These are phyloP conservation scores for Caenorhabditis sp. DNA, from an alignment of 2,888 invertebrate species.

Conservation along the genomic window DNA sequence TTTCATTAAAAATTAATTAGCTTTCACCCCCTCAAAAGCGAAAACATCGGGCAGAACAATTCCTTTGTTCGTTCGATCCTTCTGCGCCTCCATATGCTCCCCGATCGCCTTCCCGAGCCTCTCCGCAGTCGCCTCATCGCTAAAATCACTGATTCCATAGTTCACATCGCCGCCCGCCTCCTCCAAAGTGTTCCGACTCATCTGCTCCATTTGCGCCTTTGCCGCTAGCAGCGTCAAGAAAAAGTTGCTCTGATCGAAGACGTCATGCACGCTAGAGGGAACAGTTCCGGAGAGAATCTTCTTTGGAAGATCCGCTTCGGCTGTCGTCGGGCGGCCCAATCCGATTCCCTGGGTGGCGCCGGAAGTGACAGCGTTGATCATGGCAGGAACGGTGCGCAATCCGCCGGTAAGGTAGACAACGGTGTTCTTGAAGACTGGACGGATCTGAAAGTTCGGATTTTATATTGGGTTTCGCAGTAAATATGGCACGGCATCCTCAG, in stretches of 20 bases:
- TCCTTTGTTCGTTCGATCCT: not conserved
- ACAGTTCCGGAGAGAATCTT: constrained; percentile 66
- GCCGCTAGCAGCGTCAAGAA: constrained; percentile 57
- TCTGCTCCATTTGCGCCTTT: constrained; percentile 69
- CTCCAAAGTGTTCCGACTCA: constrained; percentile 41
- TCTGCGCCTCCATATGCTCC: not conserved
- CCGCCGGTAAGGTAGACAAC: constrained; percentile 73
- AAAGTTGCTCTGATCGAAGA: constrained; percentile 62
- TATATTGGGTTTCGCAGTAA: no score
- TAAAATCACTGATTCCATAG: not conserved
- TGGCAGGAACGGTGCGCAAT: constrained; percentile 70
- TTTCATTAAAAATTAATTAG: not conserved
- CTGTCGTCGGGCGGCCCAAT: constrained; percentile 68
- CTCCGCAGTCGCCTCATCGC: constrained; percentile 1
- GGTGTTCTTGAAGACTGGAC: constrained; percentile 53
- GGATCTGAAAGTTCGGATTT: no score
- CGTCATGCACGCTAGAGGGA: constrained; percentile 41
- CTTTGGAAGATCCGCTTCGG: constrained; percentile 73
- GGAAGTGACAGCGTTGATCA: constrained; percentile 67
- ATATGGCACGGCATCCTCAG: no score
- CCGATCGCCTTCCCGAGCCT: constrained; percentile 1
- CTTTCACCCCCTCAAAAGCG: not conserved
- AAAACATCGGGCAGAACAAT: not conserved
- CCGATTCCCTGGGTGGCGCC: constrained; percentile 72
- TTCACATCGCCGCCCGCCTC: constrained; percentile 37